phyloP scores from a whole-genome alignment of 2,797 vertebrate genomes.

The Pangasius macronema region DNA sequence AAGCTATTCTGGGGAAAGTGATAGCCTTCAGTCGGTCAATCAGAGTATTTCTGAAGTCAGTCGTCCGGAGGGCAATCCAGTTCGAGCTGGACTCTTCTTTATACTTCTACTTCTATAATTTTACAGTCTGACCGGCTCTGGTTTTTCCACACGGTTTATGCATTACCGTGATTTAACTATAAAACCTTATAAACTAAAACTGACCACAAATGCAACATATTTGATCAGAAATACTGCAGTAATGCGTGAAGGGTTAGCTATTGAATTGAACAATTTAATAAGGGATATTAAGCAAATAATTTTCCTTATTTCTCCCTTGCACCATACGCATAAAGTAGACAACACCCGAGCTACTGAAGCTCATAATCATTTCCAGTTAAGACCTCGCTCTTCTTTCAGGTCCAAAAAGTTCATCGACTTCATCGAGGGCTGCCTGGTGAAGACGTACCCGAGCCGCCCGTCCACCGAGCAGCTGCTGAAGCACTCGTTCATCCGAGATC shows the following conservation, averaged over 20 bases:
- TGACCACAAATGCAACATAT: not conserved
- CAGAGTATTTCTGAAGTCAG: not conserved
- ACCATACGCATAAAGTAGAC: no score
- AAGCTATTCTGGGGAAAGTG: not conserved
- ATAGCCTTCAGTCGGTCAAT: not conserved
- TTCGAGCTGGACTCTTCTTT: no score
- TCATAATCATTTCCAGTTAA: not conserved
- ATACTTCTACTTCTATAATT: no score
- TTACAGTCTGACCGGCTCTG: no score
- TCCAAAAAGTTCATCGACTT: conserved; percentile 95
- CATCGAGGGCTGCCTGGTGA: conserved; percentile 91
- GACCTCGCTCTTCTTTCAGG: conserved; percentile 66
- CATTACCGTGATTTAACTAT: not conserved
- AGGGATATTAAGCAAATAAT: no score
- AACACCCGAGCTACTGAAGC: no score
- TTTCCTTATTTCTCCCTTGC: no score
- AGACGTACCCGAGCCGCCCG: conserved; percentile 87
- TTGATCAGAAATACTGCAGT: not conserved
- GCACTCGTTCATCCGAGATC: conserved; percentile 91
- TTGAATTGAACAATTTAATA: no score
- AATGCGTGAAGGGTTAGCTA: not conserved
- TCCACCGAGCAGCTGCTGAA: conserved; percentile 92
- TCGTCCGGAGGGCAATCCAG: no score
- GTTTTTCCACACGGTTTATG: not conserved
- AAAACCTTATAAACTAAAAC: not conserved